Evolutionary conservation across 2,888 invertebrate genomes (phyloP).

Genomic region (Synergus umbraculus): DNA sequence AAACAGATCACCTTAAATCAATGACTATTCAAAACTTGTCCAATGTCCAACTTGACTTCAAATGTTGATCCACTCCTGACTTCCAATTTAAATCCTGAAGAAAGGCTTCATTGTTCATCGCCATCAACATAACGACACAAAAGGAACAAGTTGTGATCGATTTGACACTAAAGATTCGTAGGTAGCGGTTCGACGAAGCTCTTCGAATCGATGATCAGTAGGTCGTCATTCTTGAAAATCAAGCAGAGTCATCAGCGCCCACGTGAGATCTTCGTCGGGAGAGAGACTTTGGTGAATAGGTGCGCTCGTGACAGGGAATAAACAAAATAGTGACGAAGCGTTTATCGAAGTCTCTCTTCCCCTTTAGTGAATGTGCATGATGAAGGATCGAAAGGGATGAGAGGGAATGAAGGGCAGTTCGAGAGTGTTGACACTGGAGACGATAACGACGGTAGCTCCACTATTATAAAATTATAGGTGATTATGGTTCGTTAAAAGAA

Average conservation of each 20-base stretch:
- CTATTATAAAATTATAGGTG: slow-evolving; percentile 61
- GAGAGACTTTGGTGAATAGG: slow-evolving; percentile 60
- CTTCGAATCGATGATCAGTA: slow-evolving; percentile 59
- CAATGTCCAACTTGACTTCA: background rate
- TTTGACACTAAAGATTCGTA: slow-evolving; percentile 40
- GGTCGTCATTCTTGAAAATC: slow-evolving; percentile 52
- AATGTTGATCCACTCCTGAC: background rate
- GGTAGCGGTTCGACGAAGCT: slow-evolving; percentile 53
- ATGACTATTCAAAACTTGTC: background rate
- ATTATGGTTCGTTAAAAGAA: slow-evolving; percentile 62
- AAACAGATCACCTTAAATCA: background rate
- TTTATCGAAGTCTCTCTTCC: slow-evolving; percentile 54
- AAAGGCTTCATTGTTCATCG: slow-evolving; percentile 18
- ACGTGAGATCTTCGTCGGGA: slow-evolving; percentile 57
- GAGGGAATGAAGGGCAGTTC: slow-evolving; percentile 45
- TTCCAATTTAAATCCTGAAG: slow-evolving; percentile 10
- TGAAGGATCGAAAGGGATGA: slow-evolving; percentile 50
- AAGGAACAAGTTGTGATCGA: slow-evolving; percentile 32
- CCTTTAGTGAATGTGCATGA: slow-evolving; percentile 54
- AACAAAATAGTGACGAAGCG: slow-evolving; percentile 74
- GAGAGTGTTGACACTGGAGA: slow-evolving; percentile 63
- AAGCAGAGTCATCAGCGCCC: slow-evolving; percentile 67
- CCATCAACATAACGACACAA: slow-evolving; percentile 6
- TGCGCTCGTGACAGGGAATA: slow-evolving; percentile 66
- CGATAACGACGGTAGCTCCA: slow-evolving; percentile 64